Evolutionary conservation across 2,888 invertebrate genomes (phyloP), one percentile per base, ranked within the genome.

Genomic region (Psylliodes chrysocephalus): DNA sequence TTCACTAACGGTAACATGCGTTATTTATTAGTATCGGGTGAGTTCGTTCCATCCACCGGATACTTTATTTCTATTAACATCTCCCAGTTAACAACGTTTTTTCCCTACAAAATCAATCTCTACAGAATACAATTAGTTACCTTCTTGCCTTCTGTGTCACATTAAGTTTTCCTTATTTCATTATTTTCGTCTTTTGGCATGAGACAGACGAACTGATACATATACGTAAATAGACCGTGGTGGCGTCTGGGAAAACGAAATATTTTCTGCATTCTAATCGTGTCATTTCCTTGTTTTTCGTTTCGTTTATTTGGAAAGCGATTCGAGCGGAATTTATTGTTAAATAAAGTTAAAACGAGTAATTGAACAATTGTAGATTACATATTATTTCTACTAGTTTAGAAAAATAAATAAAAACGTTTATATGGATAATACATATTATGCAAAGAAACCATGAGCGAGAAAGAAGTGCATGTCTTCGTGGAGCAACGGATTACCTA

Each of bases 191-290:
- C 25, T 40, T 54, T 54, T 54, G 54, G 54, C 40, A 33, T 17
- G 40, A 54, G 54, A 14, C 28, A 18, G 55, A 55, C 25, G 42
- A 18, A 33, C n/a, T 47, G 51, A 18, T 52, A 33, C 35, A 35
- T 44, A 18, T 52, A 33, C 35, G 30, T 44, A 44, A 55, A 55
- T 55, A 55, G 55, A 55, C 17, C 44, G 15, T 30, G 55, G 55
- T 44, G 55, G 55, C 55, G 55, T 55, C 55, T 55, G 44, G 55
- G 17, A 54, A 30, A 55, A 44, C 44, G 44, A 30, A 54, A 54
- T 54, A 54, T 54, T 54, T 54, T 54, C 54, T 54, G 54, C 54
- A 54, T 22, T 40, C 40, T 12, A 54, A 40, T 30, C 30, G 49
- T 51, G 49, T 51, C 49, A 42, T 54, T 54, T 54, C 54, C 54